Evolutionary conservation across 2,113 vertebrate genomes (phyloP), one percentile per base, ranked within the genome.

Genomic region (Lepisosteus oculatus): DNA sequence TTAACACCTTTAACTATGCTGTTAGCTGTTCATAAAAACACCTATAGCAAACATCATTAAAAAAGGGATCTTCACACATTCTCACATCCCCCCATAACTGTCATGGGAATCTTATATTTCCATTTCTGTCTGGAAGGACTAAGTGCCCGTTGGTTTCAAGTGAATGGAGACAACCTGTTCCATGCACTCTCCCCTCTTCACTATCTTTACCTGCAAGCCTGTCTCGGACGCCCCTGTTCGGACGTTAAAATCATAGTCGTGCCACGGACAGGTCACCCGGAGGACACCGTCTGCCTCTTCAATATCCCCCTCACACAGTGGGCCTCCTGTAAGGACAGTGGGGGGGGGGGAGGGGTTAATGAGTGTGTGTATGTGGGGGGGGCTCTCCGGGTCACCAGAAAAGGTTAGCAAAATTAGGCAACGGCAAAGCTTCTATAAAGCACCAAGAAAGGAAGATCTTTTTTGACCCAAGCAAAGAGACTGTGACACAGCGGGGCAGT

Each of bases 181-280:
- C 17, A 29, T 29, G 17, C 17, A 29, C 1, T 29, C 4, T 65
- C 7, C 43, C 14, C 57, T 4, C 12, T 59, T 59, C 17, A 11
- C 3, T 64, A 5, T 64, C 9, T 79, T 76, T 43, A 90, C 90
- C 85, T 90, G 79, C 71, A 92, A 78, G 1, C 86, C 85, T 6
- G 85, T 76, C 43, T 85, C 85, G 42, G 90, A 92, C 65, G 17
- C 76, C 41, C 90, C 89, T 2, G 89, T 91, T 56, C 85, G 85
- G 68, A 92, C 86, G 68, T 89, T 81, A 77, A 91, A 92, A 74
- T 87, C 75, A 70, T 91, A 91, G 72, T 92, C 89, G 13, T 92
- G 90, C 90, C 90, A 92, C 47, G 90, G 90, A 59, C 90, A 92
- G 79, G 90, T 88, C 59, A 92, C 90, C 75, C 81, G 77, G 69